Evolutionary conservation across 1,140 invertebrate species (phyloP), one percentile per base, ranked within the genome.

Genomic region (Drosophila prosaltans): DNA sequence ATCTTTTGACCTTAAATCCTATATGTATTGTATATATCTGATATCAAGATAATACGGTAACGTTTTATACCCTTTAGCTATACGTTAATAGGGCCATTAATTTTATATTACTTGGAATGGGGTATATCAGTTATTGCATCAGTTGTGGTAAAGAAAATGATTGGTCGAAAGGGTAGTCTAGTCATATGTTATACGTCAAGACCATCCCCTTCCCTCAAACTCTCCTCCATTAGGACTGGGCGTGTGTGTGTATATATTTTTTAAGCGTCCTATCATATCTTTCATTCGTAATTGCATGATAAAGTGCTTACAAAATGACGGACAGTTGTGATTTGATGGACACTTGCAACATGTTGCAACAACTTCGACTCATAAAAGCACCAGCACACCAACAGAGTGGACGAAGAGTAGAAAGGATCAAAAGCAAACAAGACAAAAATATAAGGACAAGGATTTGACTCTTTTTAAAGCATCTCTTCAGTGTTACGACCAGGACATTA

Each of bases 261-360:
- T 68, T 65, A 62, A 60, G 59, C 57, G 59, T 55, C 65, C 68
- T 67, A 69, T 65, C 61, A 84, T 78, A 70, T 65, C 72, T 84
- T 72, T 65, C 78, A 26, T 58, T 55, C 60, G 82, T 86, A 85
- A 85, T 85, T 86, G 81, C 82, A 69, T 78, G 82, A 78, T 85
- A 85, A 86, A 86, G 82, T 76, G 79, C 74, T 69, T 51, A 58
- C 77, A 57, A 80, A 80, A 72, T 77, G 78, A 41, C n/a, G 36
- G 36, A 74, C 68, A 65, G 39, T 48, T 48, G 65, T 70, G 79
- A 81, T 86, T 85, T 85, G 82, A 86, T 86, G 75, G 69, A 48
- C 75, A 66, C 69, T 72, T 81, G 75, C 75, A 69, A 68, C 78
- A 85, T 86, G 72, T 76, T 85, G 79, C 79, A 85, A 64, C 74